A percentile compares a stretch with the other conserved stretches of the same genome.
phyloP scores from a whole-genome alignment of 2,113 vertebrate genomes.

The Melanostigma gelatinosum region DNA sequence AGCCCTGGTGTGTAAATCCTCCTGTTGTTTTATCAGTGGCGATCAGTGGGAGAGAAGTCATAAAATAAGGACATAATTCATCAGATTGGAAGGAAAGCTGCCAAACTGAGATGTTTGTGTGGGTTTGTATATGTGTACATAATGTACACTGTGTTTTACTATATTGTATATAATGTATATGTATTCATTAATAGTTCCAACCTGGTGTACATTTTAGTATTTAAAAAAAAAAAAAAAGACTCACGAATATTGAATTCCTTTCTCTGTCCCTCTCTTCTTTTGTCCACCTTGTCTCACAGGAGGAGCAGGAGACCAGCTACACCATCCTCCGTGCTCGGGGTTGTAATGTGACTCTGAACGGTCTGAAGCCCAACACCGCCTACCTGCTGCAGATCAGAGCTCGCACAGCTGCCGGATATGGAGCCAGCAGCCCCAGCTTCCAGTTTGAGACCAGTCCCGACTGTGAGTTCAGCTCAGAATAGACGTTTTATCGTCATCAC shows the following conservation, averaged over 20 bases:
- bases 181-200: not conserved
- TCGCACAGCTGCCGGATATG: conserved; percentile 95
- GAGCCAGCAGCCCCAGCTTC: conserved; percentile 94
- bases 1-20: conserved; percentile 78
- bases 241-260: not conserved
- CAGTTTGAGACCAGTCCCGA: conserved; percentile 98
- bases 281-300: conserved; percentile 82
- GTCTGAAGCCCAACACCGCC: conserved; percentile 94
- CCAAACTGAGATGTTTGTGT: conserved; percentile 44
- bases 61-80: conserved; percentile 79
- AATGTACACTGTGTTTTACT: not conserved
- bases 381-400: conserved; percentile 98
- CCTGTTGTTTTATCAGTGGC: conserved; percentile 73
- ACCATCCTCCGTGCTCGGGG: conserved; percentile 95
- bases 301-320: conserved; percentile 99
- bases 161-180: not conserved
- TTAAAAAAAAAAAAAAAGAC: not conserved
- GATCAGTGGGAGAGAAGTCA: conserved; percentile 78
- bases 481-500: not conserved
- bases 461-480: conserved; percentile 85
- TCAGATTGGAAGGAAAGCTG: conserved; percentile 65
- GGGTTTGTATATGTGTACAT: conserved; percentile 3
- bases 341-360: conserved; percentile 93
- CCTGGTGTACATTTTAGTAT: not conserved
- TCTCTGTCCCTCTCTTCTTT: not conserved